Base-by-base conservation (phyloP, 2,888 invertebrate species). In the Smittia aterrima region DNA sequence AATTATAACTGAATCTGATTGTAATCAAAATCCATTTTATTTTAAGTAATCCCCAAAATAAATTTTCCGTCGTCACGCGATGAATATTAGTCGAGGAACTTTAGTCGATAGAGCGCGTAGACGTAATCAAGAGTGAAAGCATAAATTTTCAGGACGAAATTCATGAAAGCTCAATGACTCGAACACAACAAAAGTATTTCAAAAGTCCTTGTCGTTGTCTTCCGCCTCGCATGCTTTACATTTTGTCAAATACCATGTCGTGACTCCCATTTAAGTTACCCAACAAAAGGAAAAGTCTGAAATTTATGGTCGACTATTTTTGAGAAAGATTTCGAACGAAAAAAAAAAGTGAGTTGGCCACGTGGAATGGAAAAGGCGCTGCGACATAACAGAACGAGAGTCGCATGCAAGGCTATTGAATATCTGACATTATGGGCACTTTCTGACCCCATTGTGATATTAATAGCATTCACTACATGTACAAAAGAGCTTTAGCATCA, bases 171-270 rank as follows among this genome's bases (percentile, higher is more conserved):
- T n/a, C n/a, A n/a, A n/a, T n/a, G n/a, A n/a, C n/a, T n/a, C n/a
- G n/a, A n/a, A n/a, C n/a, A n/a, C n/a, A n/a, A n/a, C n/a, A n/a
- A n/a, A n/a, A 16, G 66, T 18, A 66, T 66, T 66, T 66, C 25
- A 25, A 38, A 11, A 38, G 66, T 38, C 20, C 20, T 66, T 20
- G 20, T 16, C 38, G 38, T 9, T 40, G 25, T 66, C 66, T 27
- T 66, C 13, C n/a, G 25, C 27, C 16, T 11, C 24, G 25, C 64
- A 64, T 64, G 7, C 22, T 27, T 64, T n/a, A 27, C 25, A 25
- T 64, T 64, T 64, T 13, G 66, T 40, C 32, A 40, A 66, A 32
- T 32, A 18, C 66, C 6, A 66, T 66, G 38, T 66, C 66, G 66
- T 66, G 66, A 66, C 66, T 66, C 38, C 2, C 3, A 27, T 40